Base-by-base conservation (phyloP, 2,113 vertebrate species). In the Proteles cristata region DNA sequence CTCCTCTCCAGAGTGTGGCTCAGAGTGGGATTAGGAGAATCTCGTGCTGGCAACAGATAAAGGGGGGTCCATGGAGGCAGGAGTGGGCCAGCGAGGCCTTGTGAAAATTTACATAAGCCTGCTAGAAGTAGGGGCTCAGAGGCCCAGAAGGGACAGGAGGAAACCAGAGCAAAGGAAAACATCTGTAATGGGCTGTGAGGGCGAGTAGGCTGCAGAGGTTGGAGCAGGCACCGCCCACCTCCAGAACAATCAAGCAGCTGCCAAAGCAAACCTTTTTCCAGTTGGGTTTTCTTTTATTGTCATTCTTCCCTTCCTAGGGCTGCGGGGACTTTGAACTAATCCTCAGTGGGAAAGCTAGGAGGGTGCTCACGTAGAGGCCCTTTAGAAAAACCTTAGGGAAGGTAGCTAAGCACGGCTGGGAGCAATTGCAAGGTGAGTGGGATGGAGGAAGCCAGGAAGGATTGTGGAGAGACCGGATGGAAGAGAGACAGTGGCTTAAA, bases 11-110 rank as follows among this genome's bases (percentile, higher is more conserved):
- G 35, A 53, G 69, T 19, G n/a, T 35, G 93, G 55, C 86, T 95
- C 77, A 87, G 28, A 83, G 68, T 79, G 69, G 94, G 95, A 97
- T 96, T 89, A 96, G 80, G 81, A 87, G 88, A 90, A 65, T 94
- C 73, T 85, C 58, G 26, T 93, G 95, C 69, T 97, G 96, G 96
- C 95, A 80, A 76, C 80, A 96, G 89, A 96, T 96, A 94, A 97
- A 96, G 86, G 93, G 63, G 94, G 63, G 94, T 92, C 86, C 21
- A 0, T 14, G 69, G 86, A 80, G 87, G 63, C 43, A 23, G 25
- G 45, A 63, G 77, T 86, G 90, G 74, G 93, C 85, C 21, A 2
- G 21, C 48, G 65, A 93, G 82, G 83, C 82, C 95, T 55, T 1
- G 25, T 0, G 33, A 93, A 96, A 96, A 97, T 97, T 96, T 93